Conservation (phyloP, 2,888 invertebrate genomes). For the Eueremaeus valkanovi region DNA sequence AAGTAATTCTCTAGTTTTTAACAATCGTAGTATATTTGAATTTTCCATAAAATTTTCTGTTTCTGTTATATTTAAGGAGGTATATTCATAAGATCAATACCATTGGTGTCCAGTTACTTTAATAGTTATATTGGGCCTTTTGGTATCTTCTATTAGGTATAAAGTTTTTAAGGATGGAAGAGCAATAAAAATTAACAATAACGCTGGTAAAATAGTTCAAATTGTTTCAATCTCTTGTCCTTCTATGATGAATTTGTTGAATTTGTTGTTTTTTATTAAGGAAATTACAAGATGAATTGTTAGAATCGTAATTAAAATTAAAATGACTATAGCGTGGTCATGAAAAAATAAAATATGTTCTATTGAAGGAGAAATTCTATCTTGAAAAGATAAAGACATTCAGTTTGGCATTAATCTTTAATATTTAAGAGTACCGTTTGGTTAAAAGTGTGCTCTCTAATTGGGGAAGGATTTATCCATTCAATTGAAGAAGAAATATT, state of each 20-base stretch:
- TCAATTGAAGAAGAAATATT: background rate
- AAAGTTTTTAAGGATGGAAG: conserved; percentile 44
- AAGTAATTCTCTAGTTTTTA: conserved; percentile 64
- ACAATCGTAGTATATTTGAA: conserved; percentile 58
- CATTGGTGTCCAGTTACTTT: conserved; percentile 51
- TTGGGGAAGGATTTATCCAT: conserved; percentile 8
- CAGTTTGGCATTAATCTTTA: conserved; percentile 47
- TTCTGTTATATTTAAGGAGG: background rate
- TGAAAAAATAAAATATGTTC: conserved; percentile 50
- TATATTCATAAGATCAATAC: conserved; percentile 63
- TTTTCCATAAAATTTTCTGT: conserved; percentile 57
- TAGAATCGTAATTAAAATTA: conserved; percentile 48
- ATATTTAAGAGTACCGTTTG: background rate
- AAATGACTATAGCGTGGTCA: conserved; percentile 49
- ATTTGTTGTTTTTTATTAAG: conserved; percentile 28
- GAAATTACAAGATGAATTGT: conserved; percentile 47
- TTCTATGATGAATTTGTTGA: conserved; percentile 44
- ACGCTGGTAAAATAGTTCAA: conserved; percentile 44
- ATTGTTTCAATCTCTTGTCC: conserved; percentile 46
- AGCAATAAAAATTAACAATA: conserved; percentile 45
- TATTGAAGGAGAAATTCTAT: conserved; percentile 49
- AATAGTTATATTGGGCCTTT: conserved; percentile 36
- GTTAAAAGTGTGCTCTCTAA: conserved; percentile 11
- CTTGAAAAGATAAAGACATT: conserved; percentile 49
- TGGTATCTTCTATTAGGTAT: conserved; percentile 44